Evolutionary conservation across 37 sponge, comb jelly and placozoan species (phyloP).

Genomic region (Crambe crambe): DNA sequence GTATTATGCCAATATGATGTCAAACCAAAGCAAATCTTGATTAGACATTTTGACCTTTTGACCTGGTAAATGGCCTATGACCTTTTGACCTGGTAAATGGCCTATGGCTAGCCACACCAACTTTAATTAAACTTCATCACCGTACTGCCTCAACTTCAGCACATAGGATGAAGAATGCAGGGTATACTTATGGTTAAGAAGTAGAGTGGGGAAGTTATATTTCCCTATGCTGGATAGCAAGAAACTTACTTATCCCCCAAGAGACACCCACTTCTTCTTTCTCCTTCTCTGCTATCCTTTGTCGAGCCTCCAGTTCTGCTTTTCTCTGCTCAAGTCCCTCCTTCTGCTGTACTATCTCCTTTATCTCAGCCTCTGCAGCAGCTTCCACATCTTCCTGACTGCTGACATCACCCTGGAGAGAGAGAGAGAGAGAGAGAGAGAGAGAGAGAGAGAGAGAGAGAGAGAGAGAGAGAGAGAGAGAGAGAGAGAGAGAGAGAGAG

Average conservation of each 20-base stretch:
- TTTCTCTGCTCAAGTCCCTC: conserved; percentile 13
- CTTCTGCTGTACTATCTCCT: conserved; percentile 38
- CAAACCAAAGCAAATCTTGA: too few relatives aligned
- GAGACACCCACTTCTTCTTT: conserved; percentile 63
- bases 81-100: too few relatives aligned
- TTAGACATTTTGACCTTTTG: too few relatives aligned
- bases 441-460: background rate
- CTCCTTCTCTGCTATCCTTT: conserved; percentile 47
- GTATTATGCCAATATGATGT: too few relatives aligned
- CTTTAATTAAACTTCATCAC: too few relatives aligned
- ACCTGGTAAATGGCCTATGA: too few relatives aligned
- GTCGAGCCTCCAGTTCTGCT: conserved; percentile 28
- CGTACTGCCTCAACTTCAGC: too few relatives aligned
- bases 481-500: background rate
- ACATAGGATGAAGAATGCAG: too few relatives aligned
- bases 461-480: background rate
- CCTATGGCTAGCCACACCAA: too few relatives aligned
- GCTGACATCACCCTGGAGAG: background rate
- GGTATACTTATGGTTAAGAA: background rate
- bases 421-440: background rate
- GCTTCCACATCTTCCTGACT: conserved; percentile 38
- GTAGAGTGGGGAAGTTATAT: background rate
- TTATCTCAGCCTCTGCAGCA: conserved; percentile 42
- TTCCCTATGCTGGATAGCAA: background rate
- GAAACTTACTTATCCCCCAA: conserved; percentile 85